These are phyloP conservation scores for Pandemis cinnamomeana DNA, from an alignment of 2,888 invertebrate genomes.

Conservation along the genomic window DNA sequence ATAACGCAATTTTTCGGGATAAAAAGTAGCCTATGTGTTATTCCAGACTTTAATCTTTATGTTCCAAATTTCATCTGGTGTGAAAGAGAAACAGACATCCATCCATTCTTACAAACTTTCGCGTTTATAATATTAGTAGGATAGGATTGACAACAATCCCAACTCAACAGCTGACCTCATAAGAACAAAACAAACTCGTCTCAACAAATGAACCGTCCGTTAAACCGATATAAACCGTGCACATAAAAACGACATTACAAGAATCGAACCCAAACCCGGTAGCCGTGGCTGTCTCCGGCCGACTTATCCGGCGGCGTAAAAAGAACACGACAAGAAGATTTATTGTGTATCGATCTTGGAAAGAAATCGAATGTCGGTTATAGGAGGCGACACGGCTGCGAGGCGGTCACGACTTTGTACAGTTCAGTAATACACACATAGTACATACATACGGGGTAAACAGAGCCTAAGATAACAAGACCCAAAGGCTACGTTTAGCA, in stretches of 20 bases:
- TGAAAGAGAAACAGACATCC: too few relatives aligned
- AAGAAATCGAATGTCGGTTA: slow-evolving; percentile 66
- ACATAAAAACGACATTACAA: slow-evolving; percentile 53
- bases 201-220: slow-evolving; percentile 56
- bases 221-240: slow-evolving; percentile 59
- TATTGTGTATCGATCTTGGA: slow-evolving; percentile 76
- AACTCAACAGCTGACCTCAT: neutral
- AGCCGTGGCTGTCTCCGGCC: slow-evolving; percentile 68
- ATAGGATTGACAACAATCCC: neutral
- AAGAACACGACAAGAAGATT: slow-evolving; percentile 67
- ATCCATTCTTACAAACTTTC: too few relatives aligned
- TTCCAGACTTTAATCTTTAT: too few relatives aligned
- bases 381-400: slow-evolving; percentile 12
- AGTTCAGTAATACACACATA: too few relatives aligned
- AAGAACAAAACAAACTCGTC: slow-evolving; percentile 42
- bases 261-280: slow-evolving; percentile 67
- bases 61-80: too few relatives aligned
- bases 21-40: too few relatives aligned
- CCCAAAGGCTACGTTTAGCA: too few relatives aligned
- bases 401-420: neutral
- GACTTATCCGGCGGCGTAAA: slow-evolving; percentile 62
- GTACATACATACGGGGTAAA: too few relatives aligned
- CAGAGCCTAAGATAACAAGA: too few relatives aligned
- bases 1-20: too few relatives aligned
- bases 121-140: too few relatives aligned